Conservation (phyloP, 2,113 vertebrate genomes). For the Pogona vitticeps region DNA sequence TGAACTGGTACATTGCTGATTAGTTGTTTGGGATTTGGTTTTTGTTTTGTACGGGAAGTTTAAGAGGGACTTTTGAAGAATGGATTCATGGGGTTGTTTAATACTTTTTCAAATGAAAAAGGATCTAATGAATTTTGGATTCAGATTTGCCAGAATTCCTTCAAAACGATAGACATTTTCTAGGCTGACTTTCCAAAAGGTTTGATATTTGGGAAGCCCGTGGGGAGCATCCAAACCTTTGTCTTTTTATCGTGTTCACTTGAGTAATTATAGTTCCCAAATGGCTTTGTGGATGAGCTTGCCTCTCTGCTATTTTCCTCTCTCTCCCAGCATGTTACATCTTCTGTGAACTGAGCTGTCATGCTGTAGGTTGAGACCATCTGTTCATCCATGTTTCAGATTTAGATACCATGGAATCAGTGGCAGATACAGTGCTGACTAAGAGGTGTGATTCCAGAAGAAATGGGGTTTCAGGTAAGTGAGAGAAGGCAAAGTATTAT, state of each 20-base stretch:
- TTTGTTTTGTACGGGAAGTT: background rate
- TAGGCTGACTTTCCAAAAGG: background rate
- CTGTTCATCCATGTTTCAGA: background rate
- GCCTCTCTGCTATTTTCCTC: background rate
- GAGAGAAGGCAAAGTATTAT: background rate
- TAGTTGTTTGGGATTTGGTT: background rate
- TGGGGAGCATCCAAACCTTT: background rate
- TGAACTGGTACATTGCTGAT: background rate
- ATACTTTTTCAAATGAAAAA: background rate
- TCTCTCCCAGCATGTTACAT: background rate
- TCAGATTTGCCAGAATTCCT: background rate
- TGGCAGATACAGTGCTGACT: conserved; percentile 58
- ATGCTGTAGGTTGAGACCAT: background rate
- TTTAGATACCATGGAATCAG: conserved; percentile 70
- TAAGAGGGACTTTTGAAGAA: background rate
- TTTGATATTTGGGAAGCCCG: background rate
- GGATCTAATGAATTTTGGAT: background rate
- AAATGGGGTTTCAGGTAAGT: conserved; percentile 54
- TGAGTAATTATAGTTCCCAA: background rate
- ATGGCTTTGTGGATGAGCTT: background rate
- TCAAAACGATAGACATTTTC: background rate
- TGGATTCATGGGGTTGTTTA: background rate
- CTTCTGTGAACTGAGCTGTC: background rate
- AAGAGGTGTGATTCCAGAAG: conserved; percentile 56
- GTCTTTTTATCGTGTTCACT: background rate